Evolutionary conservation across 2,113 vertebrate genomes (phyloP).

Genomic region (Grammomys dolichurus): DNA sequence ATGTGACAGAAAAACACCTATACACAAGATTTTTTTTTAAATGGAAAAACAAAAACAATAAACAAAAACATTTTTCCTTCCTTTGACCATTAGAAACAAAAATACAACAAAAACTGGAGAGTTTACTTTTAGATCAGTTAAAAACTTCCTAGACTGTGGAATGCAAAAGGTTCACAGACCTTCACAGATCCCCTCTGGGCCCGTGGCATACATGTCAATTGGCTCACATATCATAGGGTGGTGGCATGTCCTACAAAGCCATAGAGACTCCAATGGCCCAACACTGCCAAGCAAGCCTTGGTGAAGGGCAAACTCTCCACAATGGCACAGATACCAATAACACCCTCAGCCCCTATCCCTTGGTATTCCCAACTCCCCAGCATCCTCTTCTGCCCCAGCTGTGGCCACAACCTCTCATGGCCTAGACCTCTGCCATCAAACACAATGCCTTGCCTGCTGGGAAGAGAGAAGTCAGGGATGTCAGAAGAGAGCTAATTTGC

Average conservation of each 20-base stretch:
- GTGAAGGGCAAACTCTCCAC: not conserved
- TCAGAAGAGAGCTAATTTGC: conserved; percentile 65
- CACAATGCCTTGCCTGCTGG: not conserved
- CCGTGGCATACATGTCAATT: rapidly evolving
- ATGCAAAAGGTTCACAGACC: not conserved
- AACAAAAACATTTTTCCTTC: not conserved
- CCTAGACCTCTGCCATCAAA: not conserved
- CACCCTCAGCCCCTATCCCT: too few species aligned
- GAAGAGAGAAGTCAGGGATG: not conserved
- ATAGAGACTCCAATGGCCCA: rapidly evolving
- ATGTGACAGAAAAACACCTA: not conserved
- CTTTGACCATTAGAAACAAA: not conserved
- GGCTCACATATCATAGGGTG: too few species aligned
- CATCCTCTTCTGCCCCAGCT: not conserved
- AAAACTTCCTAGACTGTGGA: not conserved
- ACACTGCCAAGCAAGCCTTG: not conserved
- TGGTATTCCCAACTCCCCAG: not conserved
- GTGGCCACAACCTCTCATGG: too few species aligned
- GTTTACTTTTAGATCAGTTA: not conserved
- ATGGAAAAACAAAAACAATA: not conserved
- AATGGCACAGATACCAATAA: rapidly evolving
- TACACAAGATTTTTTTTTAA: not conserved
- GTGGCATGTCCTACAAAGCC: not conserved
- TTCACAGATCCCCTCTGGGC: not conserved
- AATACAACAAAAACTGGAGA: not conserved